These are phyloP conservation scores for Acleris emargana DNA, from an alignment of 2,888 invertebrate genomes.

Conservation along the genomic window DNA sequence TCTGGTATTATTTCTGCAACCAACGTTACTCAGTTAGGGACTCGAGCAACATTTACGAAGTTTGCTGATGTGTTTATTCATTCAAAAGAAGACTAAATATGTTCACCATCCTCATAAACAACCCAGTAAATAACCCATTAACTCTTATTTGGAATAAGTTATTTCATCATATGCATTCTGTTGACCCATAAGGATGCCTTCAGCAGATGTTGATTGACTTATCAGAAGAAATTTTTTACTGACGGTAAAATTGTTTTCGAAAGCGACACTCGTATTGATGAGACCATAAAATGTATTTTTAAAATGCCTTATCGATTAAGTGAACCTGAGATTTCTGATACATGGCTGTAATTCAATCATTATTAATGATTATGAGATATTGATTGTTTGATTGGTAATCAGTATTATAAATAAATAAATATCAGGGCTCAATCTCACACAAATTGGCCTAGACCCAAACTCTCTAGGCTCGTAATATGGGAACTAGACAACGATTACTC, in stretches of 20 bases:
- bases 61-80: neutral
- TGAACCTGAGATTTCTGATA: neutral
- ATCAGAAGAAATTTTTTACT: constrained; percentile 21
- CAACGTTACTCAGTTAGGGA: too few relatives aligned
- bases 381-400: too few relatives aligned
- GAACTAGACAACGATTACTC: too few relatives aligned
- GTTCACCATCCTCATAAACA: too few relatives aligned
- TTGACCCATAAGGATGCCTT: constrained; percentile 11
- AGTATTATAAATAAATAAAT: too few relatives aligned
- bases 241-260: constrained; percentile 3
- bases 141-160: constrained; percentile 13
- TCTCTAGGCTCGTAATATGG: too few relatives aligned
- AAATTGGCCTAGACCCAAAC: too few relatives aligned
- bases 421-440: too few relatives aligned
- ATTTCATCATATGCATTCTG: neutral
- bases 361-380: neutral
- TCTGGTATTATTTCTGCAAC: too few relatives aligned
- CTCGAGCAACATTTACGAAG: neutral
- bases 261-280: constrained; percentile 2
- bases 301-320: too few relatives aligned
- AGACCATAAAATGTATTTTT: neutral
- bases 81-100: too few relatives aligned
- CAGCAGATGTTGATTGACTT: constrained; percentile 11
- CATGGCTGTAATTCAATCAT: neutral
- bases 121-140: too few relatives aligned